Evolutionary conservation across 2,113 vertebrate genomes (phyloP), one percentile per base, ranked within the genome.

Genomic region (Lepisosteus osseus): DNA sequence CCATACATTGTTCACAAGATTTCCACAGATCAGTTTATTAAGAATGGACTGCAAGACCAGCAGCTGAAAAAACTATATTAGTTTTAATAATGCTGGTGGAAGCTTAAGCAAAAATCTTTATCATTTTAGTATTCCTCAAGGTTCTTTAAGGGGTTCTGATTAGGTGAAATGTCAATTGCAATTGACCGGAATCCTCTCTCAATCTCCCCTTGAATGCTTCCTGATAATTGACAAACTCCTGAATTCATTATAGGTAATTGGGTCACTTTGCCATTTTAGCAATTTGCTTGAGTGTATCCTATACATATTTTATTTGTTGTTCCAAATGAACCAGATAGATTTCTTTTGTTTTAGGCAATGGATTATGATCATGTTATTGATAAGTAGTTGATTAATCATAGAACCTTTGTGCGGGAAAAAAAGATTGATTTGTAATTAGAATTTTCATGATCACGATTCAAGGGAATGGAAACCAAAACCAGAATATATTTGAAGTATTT

Each of bases 261-360:
- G 61, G 14, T 74, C 72, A 74, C 72, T 74, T 74, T 74, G 72
- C 72, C 61, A 74, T 67, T 69, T 45, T 43, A n/a, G 47, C 72
- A 74, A 69, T 69, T 67, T 64, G 59, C 40, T 47, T 64, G 45
- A 69, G 72, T 69, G 72, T 63, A 44, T 64, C 67, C 15, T 6
- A 74, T 69, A 69, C 72, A 74, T 74, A 69, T 74, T 74, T 74
- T 59, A 14, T 67, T 61, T 69, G 44, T 67, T 47, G 11, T 6
- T 61, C 51, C 51, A n/a, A 29, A 64, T 54, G 47, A 64, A 63
- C 43, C 5, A 11, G 45, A 69, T 74, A 9, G 72, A 74, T 74
- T 41, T 67, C 29, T 44, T 56, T 66, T 63, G 67, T 68, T 54
- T 69, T 56, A 45, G 12, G 43, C 41, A 54, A 6, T 42, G 63